Evolutionary conservation across 2,888 invertebrate genomes (phyloP), one percentile per base, ranked within the genome.

Genomic region (Nebria brevicollis): DNA sequence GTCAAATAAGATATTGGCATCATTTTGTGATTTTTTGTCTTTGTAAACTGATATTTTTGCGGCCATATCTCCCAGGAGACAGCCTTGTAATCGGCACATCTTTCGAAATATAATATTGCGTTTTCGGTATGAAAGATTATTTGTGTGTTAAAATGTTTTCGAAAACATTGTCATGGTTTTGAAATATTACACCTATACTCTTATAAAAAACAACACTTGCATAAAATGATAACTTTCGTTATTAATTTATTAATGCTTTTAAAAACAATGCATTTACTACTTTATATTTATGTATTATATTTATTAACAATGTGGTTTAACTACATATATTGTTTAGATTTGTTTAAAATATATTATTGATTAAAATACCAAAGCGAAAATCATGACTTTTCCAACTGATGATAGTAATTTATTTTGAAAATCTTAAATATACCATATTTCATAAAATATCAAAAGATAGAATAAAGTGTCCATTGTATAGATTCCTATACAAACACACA

Each of bases 1-100:
- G 70, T 70, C 70, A 70, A 70, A 70, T 70, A 70, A 70, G 70
- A 70, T 70, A 68, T 70, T 70, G 20, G 70, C 70, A 7, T 25
- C 20, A 20, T 26, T 34, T 34, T 26, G 70, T 25, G 70, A 11
- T 15, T 54, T 54, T 7, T 54, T 8, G 8, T 54, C 7, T 54
- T 3, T 54, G 54, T 54, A 54, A 54, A 54, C 54, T 54, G 54
- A 54, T 54, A 54, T 54, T 54, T 54, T 54, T 54, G 54, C 54
- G 54, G 54, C 11, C 54, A 54, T 54, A 54, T 54, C 54, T 54
- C 6, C 8, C 13, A 54, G 54, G 11, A 1, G 54, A 54, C 54
- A 54, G 54, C 11, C 7, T 54, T 54, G 54, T 54, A 54, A 54
- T 54, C 54, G 8, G 54, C 54, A 54, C 54, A 54, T 54, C 54